These are phyloP conservation scores for Hypsopygia costalis DNA, from an alignment of 2,888 invertebrate genomes.

Conservation along the genomic window DNA sequence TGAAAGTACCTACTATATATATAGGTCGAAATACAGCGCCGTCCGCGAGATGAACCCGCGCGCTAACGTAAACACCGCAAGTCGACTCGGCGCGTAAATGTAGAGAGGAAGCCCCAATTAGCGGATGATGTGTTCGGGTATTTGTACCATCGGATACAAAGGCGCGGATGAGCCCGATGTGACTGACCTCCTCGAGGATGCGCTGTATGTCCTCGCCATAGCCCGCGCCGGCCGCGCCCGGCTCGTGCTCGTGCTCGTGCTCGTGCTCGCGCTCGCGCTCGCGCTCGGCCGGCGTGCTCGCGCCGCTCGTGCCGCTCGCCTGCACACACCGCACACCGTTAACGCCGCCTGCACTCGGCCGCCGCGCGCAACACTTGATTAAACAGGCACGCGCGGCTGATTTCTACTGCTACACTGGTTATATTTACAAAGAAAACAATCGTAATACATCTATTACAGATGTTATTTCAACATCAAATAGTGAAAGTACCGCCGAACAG, in stretches of 20 bases:
- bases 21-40: no score
- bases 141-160: no score
- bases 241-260: slow-evolving; percentile 34
- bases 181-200: neutral
- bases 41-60: no score
- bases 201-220: neutral
- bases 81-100: slow-evolving; percentile 3
- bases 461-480: no score
- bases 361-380: neutral
- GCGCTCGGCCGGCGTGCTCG: slow-evolving; percentile 7
- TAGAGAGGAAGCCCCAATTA: neutral
- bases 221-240: neutral
- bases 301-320: slow-evolving; percentile 24
- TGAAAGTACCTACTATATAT: no score
- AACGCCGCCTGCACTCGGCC: neutral
- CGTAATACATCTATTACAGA: no score
- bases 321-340: slow-evolving; percentile 24
- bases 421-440: neutral
- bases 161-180: no score
- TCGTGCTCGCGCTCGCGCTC: slow-evolving; percentile 23
- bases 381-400: neutral
- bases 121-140: neutral
- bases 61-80: no score
- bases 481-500: no score
- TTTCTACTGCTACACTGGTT: neutral